phyloP scores from a whole-genome alignment of 1,140 invertebrate species.

The Drosophila repleta region DNA sequence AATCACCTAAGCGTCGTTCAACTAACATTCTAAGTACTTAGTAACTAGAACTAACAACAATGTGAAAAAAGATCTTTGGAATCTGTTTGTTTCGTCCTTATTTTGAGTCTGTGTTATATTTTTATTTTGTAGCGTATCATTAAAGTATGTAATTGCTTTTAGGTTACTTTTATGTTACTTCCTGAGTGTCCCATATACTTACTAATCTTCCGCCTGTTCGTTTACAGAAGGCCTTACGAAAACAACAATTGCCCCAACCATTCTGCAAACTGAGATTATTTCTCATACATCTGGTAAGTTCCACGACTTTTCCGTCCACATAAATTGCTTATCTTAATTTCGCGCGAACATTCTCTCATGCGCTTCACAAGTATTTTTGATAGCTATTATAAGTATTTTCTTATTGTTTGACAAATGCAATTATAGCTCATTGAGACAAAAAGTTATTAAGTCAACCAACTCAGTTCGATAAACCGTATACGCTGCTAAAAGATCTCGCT shows the following conservation, averaged over 20 bases:
- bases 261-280: conserved; percentile 44
- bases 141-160: conserved; percentile 57
- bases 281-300: conserved; percentile 58
- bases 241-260: conserved; percentile 56
- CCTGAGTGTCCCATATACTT: not conserved
- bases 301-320: not conserved
- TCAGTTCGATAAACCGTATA: conserved; percentile 23
- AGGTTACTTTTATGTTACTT: conserved; percentile 64
- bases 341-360: conserved; percentile 41
- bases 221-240: conserved; percentile 70
- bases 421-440: conserved; percentile 70
- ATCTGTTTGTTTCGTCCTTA: conserved; percentile 55
- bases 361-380: conserved; percentile 52
- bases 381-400: conserved; percentile 8
- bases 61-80: conserved; percentile 53
- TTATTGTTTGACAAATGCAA: conserved; percentile 71
- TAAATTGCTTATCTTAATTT: conserved; percentile 48
- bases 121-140: conserved; percentile 67
- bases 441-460: conserved; percentile 26
- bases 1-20: conserved; percentile 58
- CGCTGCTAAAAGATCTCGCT: conserved; percentile 47
- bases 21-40: conserved; percentile 62
- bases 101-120: conserved; percentile 61
- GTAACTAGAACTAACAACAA: conserved; percentile 60
- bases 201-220: conserved; percentile 43